Conservation (phyloP, 2,888 invertebrate species). For the Pyrrhosoma nymphula region DNA sequence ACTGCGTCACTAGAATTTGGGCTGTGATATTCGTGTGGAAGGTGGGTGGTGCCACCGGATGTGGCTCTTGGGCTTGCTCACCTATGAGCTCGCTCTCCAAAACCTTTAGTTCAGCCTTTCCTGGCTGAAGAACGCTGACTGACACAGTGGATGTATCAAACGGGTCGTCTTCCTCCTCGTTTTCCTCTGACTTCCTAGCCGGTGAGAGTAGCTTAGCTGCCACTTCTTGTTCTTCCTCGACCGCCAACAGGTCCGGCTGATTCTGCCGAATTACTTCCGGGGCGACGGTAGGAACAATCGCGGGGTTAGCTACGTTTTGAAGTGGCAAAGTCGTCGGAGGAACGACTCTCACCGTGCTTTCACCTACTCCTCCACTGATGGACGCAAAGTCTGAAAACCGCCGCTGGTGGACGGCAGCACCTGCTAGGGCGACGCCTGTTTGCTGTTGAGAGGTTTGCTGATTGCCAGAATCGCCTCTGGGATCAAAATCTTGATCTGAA, state of each 20-base stretch:
- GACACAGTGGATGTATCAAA: slow-evolving; percentile 88
- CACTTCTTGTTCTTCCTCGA: slow-evolving; percentile 80
- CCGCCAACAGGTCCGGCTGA: slow-evolving; percentile 77
- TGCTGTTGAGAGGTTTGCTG: background rate
- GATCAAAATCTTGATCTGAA: slow-evolving; percentile 84
- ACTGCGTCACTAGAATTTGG: slow-evolving; percentile 35
- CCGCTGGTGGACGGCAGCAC: background rate
- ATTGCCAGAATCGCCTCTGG: slow-evolving; percentile 76
- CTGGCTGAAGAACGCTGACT: slow-evolving; percentile 84
- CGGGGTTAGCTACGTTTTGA: slow-evolving; percentile 14
- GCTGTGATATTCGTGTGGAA: slow-evolving; percentile 52
- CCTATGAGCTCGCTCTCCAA: slow-evolving; percentile 86
- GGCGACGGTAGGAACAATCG: background rate
- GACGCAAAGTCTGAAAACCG: slow-evolving; percentile 44
- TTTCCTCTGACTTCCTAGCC: slow-evolving; percentile 78
- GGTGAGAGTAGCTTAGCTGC: slow-evolving; percentile 86
- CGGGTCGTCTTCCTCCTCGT: slow-evolving; percentile 81
- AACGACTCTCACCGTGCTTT: background rate
- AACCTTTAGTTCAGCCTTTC: slow-evolving; percentile 88
- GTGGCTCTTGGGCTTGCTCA: slow-evolving; percentile 77
- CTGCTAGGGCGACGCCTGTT: background rate
- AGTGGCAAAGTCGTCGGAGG: slow-evolving; percentile 51
- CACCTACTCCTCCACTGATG: background rate
- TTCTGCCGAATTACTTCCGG: background rate
- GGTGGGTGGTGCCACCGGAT: slow-evolving; percentile 71